A percentile compares a stretch with the other conserved stretches of the same genome.
These are phyloP conservation scores for Strix uralensis DNA, from an alignment of 2,113 vertebrate genomes.

Conservation along the genomic window DNA sequence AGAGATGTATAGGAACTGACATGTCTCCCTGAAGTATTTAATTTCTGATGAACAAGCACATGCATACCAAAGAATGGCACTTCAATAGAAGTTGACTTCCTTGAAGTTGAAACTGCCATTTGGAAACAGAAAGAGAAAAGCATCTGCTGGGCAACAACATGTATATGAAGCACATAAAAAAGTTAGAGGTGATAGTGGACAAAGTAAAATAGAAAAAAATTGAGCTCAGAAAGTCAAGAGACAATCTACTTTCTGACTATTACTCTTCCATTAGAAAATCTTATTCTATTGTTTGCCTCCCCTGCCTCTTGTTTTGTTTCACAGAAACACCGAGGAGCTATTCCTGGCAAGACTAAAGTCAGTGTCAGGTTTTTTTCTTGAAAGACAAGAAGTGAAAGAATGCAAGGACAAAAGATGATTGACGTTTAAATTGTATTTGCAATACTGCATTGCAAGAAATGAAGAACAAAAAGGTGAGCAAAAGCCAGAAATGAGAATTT, in stretches of 20 bases:
- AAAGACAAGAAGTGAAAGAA: neutral
- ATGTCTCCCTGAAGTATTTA: neutral
- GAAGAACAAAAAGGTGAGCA: neutral
- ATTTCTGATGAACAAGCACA: neutral
- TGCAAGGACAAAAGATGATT: conserved; percentile 11
- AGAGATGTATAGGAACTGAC: neutral
- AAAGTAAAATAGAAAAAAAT: neutral
- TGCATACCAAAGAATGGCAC: neutral
- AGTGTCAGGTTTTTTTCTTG: neutral
- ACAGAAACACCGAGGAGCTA: neutral
- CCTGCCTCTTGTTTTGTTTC: neutral
- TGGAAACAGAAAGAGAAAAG: neutral
- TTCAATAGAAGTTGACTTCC: neutral
- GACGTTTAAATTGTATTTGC: neutral
- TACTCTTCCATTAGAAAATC: neutral
- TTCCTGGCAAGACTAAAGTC: neutral
- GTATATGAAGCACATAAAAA: neutral
- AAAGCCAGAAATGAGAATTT: neutral
- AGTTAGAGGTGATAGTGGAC: neutral
- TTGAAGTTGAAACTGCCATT: neutral
- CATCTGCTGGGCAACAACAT: neutral
- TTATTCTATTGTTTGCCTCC: neutral
- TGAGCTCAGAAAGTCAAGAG: neutral
- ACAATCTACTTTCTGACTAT: neutral
- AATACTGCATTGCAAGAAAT: neutral